phyloP scores from a whole-genome alignment of 2,797 vertebrate genomes.

The Tachyglossus aculeatus region DNA sequence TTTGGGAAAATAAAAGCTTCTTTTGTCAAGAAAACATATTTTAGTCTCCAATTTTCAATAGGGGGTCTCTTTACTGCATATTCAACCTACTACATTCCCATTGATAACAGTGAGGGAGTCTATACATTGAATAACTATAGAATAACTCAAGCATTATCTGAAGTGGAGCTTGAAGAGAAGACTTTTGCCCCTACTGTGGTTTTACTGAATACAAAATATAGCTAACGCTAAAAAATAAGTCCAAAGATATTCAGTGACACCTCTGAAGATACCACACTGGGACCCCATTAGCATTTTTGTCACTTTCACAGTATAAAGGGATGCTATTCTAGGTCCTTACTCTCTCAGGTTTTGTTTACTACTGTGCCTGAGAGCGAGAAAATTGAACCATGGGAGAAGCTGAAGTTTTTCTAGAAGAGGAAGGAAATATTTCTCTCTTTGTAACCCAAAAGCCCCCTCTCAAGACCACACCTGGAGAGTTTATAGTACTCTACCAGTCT shows the following conservation, averaged over 20 bases:
- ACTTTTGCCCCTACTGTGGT: not conserved
- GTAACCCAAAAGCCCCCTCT: not conserved
- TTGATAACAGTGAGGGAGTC: not conserved
- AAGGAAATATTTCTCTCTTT: not conserved
- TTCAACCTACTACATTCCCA: not conserved
- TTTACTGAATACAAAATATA: not conserved
- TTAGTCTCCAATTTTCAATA: not conserved
- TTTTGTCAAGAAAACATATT: not conserved
- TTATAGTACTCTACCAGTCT: too few species aligned
- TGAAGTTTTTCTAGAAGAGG: not conserved
- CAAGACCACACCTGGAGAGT: too few species aligned
- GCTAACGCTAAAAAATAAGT: conserved; percentile 11
- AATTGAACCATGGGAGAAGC: not conserved
- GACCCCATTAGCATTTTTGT: conserved; percentile 20
- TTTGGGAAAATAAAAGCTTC: not conserved
- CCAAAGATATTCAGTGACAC: not conserved
- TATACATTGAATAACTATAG: not conserved
- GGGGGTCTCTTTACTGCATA: not conserved
- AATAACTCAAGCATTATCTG: not conserved
- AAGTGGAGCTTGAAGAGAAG: conserved; percentile 6
- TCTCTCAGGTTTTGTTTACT: not conserved
- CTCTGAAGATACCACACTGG: not conserved
- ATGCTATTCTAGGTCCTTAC: not conserved
- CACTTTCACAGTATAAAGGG: conserved; percentile 1
- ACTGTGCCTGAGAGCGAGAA: not conserved